phyloP scores from a whole-genome alignment of 2,888 invertebrate genomes.

The Cistogaster globosa region DNA sequence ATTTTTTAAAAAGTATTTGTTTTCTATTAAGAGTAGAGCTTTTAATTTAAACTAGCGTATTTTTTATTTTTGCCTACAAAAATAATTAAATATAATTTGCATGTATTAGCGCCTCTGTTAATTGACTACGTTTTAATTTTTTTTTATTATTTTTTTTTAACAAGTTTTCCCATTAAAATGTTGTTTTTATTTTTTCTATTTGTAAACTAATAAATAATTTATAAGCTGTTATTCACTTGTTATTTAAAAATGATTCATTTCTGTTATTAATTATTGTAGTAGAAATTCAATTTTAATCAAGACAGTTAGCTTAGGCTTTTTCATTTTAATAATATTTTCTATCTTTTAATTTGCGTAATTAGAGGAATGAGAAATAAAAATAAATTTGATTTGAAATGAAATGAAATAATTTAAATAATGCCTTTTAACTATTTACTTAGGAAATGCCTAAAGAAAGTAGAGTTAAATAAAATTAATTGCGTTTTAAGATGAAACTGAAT shows the following conservation, averaged over 20 bases:
- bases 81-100: conserved; percentile 77
- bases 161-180: conserved; percentile 28
- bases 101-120: conserved; percentile 75
- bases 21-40: background rate
- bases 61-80: conserved; percentile 26
- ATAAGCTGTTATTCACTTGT: conserved; percentile 58
- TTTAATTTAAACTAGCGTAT: conserved; percentile 4
- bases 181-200: conserved; percentile 47
- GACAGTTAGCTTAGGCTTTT: conserved; percentile 16
- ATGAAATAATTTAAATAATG: background rate
- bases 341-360: conserved; percentile 63
- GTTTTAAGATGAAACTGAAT: conserved; percentile 18
- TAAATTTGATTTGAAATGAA: conserved; percentile 26
- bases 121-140: conserved; percentile 30
- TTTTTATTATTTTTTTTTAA: background rate
- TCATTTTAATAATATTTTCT: background rate
- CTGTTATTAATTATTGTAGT: conserved; percentile 47
- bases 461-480: conserved; percentile 37
- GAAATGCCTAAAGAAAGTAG: conserved; percentile 50
- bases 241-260: conserved; percentile 58
- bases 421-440: conserved; percentile 21
- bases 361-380: conserved; percentile 56
- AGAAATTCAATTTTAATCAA: conserved; percentile 39
- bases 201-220: conserved; percentile 67
- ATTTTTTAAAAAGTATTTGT: conserved; percentile 23